phyloP scores from a whole-genome alignment of 2,113 vertebrate species.

The Mystacornis crossleyi region DNA sequence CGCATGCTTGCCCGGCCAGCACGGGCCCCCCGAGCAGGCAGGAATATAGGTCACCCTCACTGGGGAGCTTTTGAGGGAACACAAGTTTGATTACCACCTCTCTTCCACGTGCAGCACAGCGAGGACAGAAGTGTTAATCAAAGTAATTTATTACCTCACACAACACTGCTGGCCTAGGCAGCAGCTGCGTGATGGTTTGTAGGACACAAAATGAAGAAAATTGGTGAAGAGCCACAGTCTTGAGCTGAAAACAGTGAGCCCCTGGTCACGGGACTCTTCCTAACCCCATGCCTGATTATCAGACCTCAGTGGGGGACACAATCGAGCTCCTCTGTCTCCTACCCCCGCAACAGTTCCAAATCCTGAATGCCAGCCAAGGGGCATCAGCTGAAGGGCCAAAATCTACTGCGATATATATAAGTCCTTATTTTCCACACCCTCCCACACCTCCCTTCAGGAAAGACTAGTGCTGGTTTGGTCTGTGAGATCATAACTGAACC shows the following conservation, averaged over 20 bases:
- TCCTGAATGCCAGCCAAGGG: not conserved
- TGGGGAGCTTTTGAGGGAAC: not conserved
- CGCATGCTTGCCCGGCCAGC: accelerated
- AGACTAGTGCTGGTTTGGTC: not conserved
- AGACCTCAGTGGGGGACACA: not conserved
- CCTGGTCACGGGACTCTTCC: accelerated
- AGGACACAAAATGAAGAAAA: not conserved
- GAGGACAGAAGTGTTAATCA: not conserved
- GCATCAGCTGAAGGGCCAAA: not conserved
- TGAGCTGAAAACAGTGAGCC: not conserved
- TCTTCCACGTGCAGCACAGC: not conserved
- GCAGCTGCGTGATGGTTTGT: not conserved
- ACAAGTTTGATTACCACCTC: not conserved
- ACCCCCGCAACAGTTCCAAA: not conserved
- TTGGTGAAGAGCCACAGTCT: not conserved
- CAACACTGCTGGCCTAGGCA: not conserved
- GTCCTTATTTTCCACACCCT: not conserved
- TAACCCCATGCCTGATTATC: not conserved
- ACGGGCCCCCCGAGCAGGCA: accelerated
- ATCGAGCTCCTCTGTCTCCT: not conserved
- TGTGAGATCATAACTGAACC: not conserved
- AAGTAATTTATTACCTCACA: not conserved
- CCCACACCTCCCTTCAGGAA: not conserved
- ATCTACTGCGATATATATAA: not conserved
- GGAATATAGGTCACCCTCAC: not conserved